Base-by-base conservation (phyloP, 2,113 vertebrate genomes). In the Coptodon bakossiorum region DNA sequence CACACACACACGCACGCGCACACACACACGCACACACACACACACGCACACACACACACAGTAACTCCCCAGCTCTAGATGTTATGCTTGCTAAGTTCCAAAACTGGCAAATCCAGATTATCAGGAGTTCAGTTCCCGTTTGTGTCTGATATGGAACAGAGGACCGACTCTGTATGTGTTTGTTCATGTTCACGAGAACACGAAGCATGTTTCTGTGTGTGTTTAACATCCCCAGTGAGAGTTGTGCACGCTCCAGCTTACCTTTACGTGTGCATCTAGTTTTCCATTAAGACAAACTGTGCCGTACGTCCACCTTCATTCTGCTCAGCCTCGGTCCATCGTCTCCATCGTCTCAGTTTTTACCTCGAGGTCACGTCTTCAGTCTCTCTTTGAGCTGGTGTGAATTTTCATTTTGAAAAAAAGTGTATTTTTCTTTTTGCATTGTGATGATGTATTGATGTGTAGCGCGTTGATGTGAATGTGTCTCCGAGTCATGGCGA, bases 51-150 rank as follows among this genome's bases (percentile, higher is more conserved):
- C 38, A 40, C 11, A 85, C 29, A 34, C 1, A 52, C 34, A 14
- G 24, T 73, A 76, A 87, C 82, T 86, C 22, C 24, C 82, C 50
- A 83, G 91, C 80, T 93, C 91, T 90, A 38, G 76, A 91, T 92
- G 86, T 82, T 89, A 89, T 91, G 87, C 86, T 83, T 80, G 81
- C 82, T 80, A 88, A 88, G 11, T 92, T 94, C 91, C 76, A 87
- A 57, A 93, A 91, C 71, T 71, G 90, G 80, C 85, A 94, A 94
- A 94, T 93, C 94, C 93, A 94, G 95, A 95, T 95, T 92, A 95
- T 91, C 89, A 83, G 13, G 82, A 88, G 83, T 92, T 91, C 71
- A 87, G 82, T 61, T 93, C 86, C 88, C 81, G 8, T 54, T 53
- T 82, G 88, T 29, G 79, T 83, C 84, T 86, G 91, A 93, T 91